Percentiles rank a stretch among this genome's conserved stretches.
Evolutionary conservation across 2,888 invertebrate genomes (phyloP).

Genomic region (Brenthis ino): DNA sequence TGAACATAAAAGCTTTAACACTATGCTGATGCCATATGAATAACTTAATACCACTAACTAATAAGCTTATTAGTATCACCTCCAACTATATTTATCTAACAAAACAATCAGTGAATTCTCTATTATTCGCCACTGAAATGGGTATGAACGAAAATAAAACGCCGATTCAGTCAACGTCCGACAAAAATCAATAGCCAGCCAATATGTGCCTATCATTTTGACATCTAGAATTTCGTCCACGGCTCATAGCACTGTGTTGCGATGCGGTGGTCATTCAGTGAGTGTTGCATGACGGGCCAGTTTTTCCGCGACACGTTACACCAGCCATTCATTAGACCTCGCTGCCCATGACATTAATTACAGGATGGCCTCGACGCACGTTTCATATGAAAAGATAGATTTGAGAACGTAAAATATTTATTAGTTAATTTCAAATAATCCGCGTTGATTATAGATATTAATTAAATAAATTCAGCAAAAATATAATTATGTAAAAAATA

Average conservation of each 20-base stretch:
- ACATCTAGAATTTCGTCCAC: slow-evolving; percentile 68
- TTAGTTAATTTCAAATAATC: too few relatives aligned
- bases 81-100: neutral
- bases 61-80: too few relatives aligned
- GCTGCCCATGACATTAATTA: slow-evolving; percentile 73
- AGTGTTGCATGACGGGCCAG: slow-evolving; percentile 67
- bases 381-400: neutral
- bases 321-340: slow-evolving; percentile 74
- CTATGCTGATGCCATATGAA: too few relatives aligned
- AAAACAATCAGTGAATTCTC: slow-evolving; percentile 41
- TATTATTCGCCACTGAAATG: slow-evolving; percentile 40
- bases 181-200: slow-evolving; percentile 69
- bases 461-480: too few relatives aligned
- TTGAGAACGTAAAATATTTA: too few relatives aligned
- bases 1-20: too few relatives aligned
- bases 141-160: slow-evolving; percentile 50
- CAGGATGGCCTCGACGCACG: slow-evolving; percentile 32
- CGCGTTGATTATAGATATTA: too few relatives aligned
- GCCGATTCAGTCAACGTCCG: slow-evolving; percentile 55
- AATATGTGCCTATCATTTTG: slow-evolving; percentile 76
- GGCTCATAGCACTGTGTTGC: slow-evolving; percentile 47
- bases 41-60: too few relatives aligned
- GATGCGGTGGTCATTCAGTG: slow-evolving; percentile 46
- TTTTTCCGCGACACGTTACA: slow-evolving; percentile 73
- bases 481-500: too few relatives aligned